These are phyloP conservation scores for Austrofundulus limnaeus DNA, from an alignment of 2,113 vertebrate genomes.

Conservation along the genomic window DNA sequence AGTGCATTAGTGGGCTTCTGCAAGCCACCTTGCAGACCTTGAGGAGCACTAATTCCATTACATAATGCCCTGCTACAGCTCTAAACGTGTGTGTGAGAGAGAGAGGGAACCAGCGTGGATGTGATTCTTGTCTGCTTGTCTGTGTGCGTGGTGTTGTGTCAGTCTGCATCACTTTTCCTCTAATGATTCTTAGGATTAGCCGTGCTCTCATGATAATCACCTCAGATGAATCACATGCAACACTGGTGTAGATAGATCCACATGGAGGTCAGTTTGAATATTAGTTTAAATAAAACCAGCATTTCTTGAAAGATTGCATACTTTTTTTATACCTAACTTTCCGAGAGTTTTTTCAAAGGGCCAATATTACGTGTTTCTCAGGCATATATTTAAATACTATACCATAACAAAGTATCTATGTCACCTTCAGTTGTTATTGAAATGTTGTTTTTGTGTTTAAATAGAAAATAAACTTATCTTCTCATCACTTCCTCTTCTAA, in stretches of 20 bases:
- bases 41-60: conserved; percentile 68
- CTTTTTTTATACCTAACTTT: too few relatives aligned
- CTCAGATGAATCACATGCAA: conserved; percentile 19
- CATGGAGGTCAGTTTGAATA: conserved; percentile 34
- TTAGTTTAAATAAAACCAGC: not conserved
- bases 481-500: too few relatives aligned
- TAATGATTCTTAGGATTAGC: conserved; percentile 55
- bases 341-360: too few relatives aligned
- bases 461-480: too few relatives aligned
- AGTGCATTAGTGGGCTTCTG: conserved; percentile 58
- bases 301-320: too few relatives aligned
- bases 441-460: too few relatives aligned
- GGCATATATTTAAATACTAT: too few relatives aligned
- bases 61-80: conserved; percentile 52
- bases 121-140: conserved; percentile 19
- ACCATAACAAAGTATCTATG: too few relatives aligned
- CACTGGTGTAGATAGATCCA: conserved; percentile 3
- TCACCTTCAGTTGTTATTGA: too few relatives aligned
- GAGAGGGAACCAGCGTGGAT: conserved; percentile 7
- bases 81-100: conserved; percentile 28
- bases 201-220: conserved; percentile 32
- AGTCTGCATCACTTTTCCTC: conserved; percentile 45
- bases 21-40: conserved; percentile 56
- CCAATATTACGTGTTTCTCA: too few relatives aligned
- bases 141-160: conserved; percentile 43